Evolutionary conservation across 2,888 invertebrate species (phyloP).

Genomic region (Cremastobaeus sp.): DNA sequence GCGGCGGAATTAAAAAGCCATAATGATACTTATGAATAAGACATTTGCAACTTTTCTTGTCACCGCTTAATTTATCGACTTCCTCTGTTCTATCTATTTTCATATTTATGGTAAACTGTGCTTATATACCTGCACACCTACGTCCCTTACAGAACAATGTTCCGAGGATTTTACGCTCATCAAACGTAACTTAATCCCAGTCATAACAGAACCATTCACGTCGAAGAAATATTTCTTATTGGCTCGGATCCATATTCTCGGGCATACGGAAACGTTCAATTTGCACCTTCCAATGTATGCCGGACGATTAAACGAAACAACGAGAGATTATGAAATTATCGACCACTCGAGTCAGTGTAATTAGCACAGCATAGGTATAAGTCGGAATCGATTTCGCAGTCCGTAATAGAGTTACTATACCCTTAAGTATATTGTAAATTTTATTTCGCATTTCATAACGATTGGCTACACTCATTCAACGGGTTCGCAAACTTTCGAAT

Average conservation of each 20-base stretch:
- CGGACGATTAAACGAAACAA: no score
- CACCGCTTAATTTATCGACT: constrained; percentile 42
- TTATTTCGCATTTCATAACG: constrained; percentile 31
- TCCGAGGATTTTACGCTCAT: constrained; percentile 56
- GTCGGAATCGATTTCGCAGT: constrained; percentile 26
- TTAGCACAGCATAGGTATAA: constrained; percentile 26
- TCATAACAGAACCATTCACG: no score
- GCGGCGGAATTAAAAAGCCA: constrained; percentile 18
- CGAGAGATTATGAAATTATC: constrained; percentile 43
- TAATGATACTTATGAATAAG: constrained; percentile 33
- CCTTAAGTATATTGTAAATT: constrained; percentile 30
- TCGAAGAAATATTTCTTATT: no score
- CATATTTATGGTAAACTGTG: constrained; percentile 30
- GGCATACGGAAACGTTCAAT: no score
- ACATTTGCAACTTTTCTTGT: constrained; percentile 38
- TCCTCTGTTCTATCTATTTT: constrained; percentile 42
- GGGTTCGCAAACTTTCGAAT: constrained; percentile 24
- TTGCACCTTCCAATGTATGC: no score
- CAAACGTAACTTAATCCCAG: constrained; percentile 57
- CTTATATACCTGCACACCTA: constrained; percentile 33
- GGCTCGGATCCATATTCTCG: no score
- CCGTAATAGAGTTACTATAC: constrained; percentile 36
- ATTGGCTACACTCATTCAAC: constrained; percentile 29
- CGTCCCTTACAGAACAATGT: no score
- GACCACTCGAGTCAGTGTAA: constrained; percentile 35